Conservation (phyloP, 2,113 vertebrate genomes). For the Oreamnos americanus region DNA sequence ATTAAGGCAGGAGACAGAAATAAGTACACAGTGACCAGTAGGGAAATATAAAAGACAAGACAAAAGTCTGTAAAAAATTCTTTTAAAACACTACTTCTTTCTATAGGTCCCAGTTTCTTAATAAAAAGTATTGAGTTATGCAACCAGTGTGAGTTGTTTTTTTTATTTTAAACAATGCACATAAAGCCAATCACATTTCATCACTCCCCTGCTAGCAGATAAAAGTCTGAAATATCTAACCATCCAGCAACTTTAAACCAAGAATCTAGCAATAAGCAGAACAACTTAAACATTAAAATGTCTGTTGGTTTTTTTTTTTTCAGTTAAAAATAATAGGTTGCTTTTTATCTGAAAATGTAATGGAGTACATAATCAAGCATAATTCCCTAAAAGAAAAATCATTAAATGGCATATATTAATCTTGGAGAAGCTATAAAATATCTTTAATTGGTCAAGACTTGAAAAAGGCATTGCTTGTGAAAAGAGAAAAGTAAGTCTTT, state of each 20-base stretch:
- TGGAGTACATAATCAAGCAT: not conserved
- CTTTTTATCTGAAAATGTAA: not conserved
- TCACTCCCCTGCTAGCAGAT: not conserved
- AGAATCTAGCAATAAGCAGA: not conserved
- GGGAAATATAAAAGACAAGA: not conserved
- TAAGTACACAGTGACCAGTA: not conserved
- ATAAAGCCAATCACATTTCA: not conserved
- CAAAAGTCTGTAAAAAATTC: not conserved
- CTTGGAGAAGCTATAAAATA: not conserved
- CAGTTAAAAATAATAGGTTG: not conserved
- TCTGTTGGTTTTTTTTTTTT: not conserved
- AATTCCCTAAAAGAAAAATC: slow-evolving; percentile 8
- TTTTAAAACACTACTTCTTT: not conserved
- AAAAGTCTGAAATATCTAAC: not conserved
- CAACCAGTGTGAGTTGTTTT: not conserved
- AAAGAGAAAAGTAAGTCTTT: not conserved
- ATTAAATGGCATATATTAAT: not conserved
- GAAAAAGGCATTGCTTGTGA: not conserved
- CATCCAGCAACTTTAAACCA: not conserved
- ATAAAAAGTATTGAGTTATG: not conserved
- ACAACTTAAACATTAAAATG: not conserved
- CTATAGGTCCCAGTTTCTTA: not conserved
- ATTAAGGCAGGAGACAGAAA: not conserved
- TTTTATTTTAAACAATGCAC: not conserved
- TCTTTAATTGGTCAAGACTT: not conserved